Evolutionary conservation across 2,113 vertebrate genomes (phyloP), one percentile per base, ranked within the genome.

Genomic region (Scytalopus superciliaris): DNA sequence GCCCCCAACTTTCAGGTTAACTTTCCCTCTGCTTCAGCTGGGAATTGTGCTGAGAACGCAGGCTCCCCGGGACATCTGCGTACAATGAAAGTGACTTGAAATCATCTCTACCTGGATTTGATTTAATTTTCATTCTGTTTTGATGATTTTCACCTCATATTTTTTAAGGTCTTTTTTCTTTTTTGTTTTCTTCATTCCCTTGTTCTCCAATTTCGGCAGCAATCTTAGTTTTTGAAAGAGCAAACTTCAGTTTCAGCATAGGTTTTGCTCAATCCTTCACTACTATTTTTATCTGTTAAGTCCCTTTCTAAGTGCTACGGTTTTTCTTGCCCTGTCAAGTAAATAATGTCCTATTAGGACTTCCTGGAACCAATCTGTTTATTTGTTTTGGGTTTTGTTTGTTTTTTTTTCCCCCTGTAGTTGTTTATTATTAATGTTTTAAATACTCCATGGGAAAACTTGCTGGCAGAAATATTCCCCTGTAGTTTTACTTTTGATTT

Each of bases 51-150:
- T n/a, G 90, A 14, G 21, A 17, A 17, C 23, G 50, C 6, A 4
- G 49, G 33, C 23, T 81, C 28, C 69, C 31, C 1, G 0, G 33
- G 56, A 82, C 56, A 39, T 8, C 31, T 39, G 63, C 79, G 72
- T 22, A 78, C n/a, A 23, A 14, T 31, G 27, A 64, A 64, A 63
- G 9, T 15, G 33, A 87, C 8, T 31, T 5, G 28, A 75, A 74
- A 84, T 24, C 0, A 0, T 8, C 40, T 67, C 47, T 76, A 55
- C 53, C 56, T 19, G 39, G 33, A 37, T 45, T 56, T 10, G 0
- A 45, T 27, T 33, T 13, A 16, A 45, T 17, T 31, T 53, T 68
- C 80, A 77, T 47, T 1, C 42, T 25, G 2, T 74, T 78, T 45
- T 14, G 56, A 39, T 4, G 6, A 19, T 19, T 84, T 90, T 70